Conservation (phyloP, 1,140 invertebrate genomes). For the Acromyrmex heyeri region DNA sequence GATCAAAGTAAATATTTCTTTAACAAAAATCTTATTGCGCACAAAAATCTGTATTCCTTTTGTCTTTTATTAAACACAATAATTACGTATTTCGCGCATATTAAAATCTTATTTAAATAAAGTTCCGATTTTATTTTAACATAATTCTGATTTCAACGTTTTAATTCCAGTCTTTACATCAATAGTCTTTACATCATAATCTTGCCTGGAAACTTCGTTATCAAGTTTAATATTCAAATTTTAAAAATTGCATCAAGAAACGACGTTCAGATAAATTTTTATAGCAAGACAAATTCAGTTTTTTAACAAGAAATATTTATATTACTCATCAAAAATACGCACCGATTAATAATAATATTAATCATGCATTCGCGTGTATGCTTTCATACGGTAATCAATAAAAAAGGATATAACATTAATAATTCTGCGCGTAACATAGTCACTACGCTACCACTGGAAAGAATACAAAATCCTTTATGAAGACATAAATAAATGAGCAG, state of each 20-base stretch:
- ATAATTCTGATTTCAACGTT: background rate
- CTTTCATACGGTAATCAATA: background rate
- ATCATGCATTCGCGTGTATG: background rate
- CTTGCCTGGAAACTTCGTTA: background rate
- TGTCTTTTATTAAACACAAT: background rate
- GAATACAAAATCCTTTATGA: constrained; percentile 1
- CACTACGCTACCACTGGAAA: background rate
- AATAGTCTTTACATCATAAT: background rate
- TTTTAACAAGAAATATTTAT: background rate
- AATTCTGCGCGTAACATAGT: background rate
- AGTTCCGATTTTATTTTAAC: background rate
- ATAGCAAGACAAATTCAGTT: background rate
- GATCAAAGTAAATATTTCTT: constrained; percentile 10
- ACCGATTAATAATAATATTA: background rate
- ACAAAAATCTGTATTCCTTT: too few species aligned
- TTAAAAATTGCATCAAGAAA: background rate
- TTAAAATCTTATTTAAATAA: constrained; percentile 6
- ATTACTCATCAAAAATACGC: background rate
- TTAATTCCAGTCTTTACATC: background rate
- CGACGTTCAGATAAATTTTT: background rate
- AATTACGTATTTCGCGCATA: background rate
- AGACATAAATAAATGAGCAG: constrained; percentile 20
- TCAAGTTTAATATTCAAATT: constrained; percentile 31
- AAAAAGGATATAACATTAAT: background rate
- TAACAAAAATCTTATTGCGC: background rate